Evolutionary conservation across 1,140 invertebrate genomes (phyloP).

Genomic region (Ectropis grisescens): DNA sequence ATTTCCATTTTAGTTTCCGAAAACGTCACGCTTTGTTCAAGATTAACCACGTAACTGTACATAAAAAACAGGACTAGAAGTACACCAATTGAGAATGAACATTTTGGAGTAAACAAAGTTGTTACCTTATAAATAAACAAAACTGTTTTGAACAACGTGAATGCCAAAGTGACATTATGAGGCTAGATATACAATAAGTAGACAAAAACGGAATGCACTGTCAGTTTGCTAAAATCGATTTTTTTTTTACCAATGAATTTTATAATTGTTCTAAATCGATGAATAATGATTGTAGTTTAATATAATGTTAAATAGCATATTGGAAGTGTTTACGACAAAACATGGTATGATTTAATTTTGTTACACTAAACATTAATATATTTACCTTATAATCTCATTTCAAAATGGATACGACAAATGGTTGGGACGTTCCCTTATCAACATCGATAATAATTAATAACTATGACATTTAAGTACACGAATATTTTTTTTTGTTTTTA

Average conservation of each 20-base stretch:
- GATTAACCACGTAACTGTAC: too few species aligned
- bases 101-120: background rate
- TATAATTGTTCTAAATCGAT: background rate
- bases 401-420: slow-evolving; percentile 45
- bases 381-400: slow-evolving; percentile 2
- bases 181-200: slow-evolving; percentile 37
- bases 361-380: too few species aligned
- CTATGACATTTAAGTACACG: slow-evolving; percentile 59
- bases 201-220: slow-evolving; percentile 42
- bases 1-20: slow-evolving; percentile 6
- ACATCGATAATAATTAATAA: slow-evolving; percentile 51
- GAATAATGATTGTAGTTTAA: background rate
- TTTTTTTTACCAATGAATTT: background rate
- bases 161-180: slow-evolving; percentile 53
- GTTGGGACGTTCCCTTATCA: slow-evolving; percentile 27
- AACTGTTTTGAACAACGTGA: slow-evolving; percentile 32
- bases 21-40: too few species aligned
- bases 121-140: slow-evolving; percentile 9
- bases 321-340: too few species aligned
- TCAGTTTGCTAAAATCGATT: slow-evolving; percentile 16
- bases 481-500: slow-evolving; percentile 56
- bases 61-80: slow-evolving; percentile 55
- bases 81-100: slow-evolving; percentile 42
- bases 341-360: too few species aligned
- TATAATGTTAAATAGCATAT: too few species aligned